These are phyloP conservation scores for Catagonus wagneri DNA, from an alignment of 2,113 vertebrate genomes.

Conservation along the genomic window DNA sequence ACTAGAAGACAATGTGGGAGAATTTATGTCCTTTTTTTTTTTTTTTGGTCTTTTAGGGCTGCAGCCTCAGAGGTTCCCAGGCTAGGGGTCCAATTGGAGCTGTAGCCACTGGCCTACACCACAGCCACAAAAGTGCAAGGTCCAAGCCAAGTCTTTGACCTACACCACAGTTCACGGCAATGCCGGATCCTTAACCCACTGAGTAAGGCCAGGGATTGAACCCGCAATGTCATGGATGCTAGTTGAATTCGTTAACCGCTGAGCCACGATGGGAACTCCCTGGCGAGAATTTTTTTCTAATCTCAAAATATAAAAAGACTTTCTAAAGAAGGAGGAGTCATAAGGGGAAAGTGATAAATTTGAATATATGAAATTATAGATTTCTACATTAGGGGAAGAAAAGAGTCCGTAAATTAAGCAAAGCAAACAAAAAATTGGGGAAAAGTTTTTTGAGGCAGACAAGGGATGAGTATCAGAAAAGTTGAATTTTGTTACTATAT, in stretches of 20 bases:
- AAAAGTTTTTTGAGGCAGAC: not conserved
- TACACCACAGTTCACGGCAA: no score
- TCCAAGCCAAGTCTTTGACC: no score
- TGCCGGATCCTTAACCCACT: no score
- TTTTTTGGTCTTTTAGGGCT: no score
- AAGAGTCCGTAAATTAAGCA: not conserved
- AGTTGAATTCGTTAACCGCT: no score
- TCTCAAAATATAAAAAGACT: not conserved
- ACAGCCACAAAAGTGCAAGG: no score
- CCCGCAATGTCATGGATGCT: no score
- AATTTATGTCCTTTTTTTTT: not conserved
- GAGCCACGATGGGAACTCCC: no score
- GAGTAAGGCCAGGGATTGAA: no score
- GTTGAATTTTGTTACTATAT: slow-evolving; percentile 15
- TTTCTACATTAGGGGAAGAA: not conserved
- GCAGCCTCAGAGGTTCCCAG: no score
- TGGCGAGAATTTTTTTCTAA: not conserved
- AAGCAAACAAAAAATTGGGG: not conserved
- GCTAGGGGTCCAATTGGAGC: no score
- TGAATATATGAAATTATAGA: not conserved
- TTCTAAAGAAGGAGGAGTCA: not conserved
- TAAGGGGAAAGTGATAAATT: not conserved
- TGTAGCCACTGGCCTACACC: no score
- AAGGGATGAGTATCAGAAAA: not conserved
- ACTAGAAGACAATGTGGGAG: not conserved